Evolutionary conservation across 2,797 vertebrate genomes (phyloP).

Genomic region (Typhlichthys eigenmanni): DNA sequence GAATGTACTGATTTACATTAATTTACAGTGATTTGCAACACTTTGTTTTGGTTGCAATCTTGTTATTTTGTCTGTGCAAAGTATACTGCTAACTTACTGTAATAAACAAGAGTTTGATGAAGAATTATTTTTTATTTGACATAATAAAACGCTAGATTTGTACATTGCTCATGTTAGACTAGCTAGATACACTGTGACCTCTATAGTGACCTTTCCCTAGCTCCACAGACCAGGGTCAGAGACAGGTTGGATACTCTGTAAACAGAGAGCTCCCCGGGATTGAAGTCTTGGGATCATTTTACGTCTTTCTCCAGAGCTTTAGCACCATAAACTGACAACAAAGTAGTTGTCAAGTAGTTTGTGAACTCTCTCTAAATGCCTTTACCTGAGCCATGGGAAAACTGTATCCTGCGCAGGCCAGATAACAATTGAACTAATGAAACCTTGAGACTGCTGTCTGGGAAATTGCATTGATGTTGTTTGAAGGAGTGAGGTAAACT

Average conservation of each 20-base stretch:
- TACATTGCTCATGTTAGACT: conserved; percentile 11
- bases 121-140: no score
- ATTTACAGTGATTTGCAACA: no score
- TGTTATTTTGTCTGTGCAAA: no score
- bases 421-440: not conserved
- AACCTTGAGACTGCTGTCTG: not conserved
- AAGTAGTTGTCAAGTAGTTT: not conserved
- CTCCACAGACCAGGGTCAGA: conserved; percentile 34
- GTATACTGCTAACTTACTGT: no score
- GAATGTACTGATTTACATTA: no score
- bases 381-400: conserved; percentile 1
- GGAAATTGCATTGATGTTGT: not conserved
- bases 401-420: not conserved
- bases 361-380: conserved; percentile 3
- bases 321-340: not conserved
- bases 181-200: conserved; percentile 41
- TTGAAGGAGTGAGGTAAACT: not conserved
- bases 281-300: conserved; percentile 19
- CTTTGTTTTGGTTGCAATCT: no score
- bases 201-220: conserved; percentile 53
- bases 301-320: not conserved
- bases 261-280: conserved; percentile 16
- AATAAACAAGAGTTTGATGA: no score
- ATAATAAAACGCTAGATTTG: no score
- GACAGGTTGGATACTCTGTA: conserved; percentile 29